Conservation (phyloP, 2,113 vertebrate species). For the Copsychus sechellarum region DNA sequence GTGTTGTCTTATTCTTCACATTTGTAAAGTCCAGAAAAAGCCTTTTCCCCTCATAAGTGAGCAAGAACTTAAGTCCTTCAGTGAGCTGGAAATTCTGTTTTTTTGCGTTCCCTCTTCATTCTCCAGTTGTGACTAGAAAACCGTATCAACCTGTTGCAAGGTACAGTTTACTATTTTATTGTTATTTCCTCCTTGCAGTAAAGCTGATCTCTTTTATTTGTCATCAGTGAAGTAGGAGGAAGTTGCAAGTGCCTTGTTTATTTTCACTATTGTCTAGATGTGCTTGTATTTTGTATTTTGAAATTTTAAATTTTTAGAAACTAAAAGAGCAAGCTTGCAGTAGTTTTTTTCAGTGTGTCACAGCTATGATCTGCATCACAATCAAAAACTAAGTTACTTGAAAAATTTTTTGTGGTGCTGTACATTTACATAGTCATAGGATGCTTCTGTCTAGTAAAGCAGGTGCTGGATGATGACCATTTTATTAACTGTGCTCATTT, state of each 20-base stretch:
- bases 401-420: not conserved
- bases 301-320: not conserved
- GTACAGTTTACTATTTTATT: not conserved
- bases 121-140: not conserved
- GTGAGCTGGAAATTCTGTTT: not conserved
- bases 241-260: not conserved
- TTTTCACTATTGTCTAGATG: not conserved
- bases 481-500: not conserved
- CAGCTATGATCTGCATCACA: not conserved
- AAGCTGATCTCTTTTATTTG: not conserved
- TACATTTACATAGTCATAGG: not conserved
- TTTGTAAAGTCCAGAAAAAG: not conserved
- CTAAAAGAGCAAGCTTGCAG: not conserved
- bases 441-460: not conserved
- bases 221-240: not conserved
- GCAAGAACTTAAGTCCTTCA: not conserved
- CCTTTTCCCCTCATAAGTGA: not conserved
- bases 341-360: not conserved
- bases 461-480: not conserved
- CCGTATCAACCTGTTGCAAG: not conserved
- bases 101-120: not conserved
- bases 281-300: not conserved
- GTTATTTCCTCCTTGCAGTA: not conserved
- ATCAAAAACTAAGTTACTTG: not conserved
- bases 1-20: not conserved